These are phyloP conservation scores for Hirtodrosophila trivittata DNA, from an alignment of 2,888 invertebrate genomes.

Conservation along the genomic window DNA sequence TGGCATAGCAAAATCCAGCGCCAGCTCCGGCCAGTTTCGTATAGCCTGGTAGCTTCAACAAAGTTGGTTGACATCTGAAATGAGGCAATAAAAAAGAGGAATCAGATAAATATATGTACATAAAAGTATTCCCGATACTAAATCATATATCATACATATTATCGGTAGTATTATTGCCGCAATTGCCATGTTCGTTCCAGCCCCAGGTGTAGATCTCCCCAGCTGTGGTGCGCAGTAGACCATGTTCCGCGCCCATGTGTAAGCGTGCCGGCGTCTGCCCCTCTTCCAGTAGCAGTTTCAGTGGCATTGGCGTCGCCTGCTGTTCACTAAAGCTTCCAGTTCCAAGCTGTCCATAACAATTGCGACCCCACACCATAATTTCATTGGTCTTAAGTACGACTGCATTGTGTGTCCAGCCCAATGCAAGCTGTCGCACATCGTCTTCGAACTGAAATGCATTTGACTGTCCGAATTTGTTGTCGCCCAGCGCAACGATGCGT, in stretches of 20 bases:
- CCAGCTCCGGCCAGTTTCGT: slow-evolving; percentile 80
- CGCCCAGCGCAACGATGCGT: slow-evolving; percentile 89
- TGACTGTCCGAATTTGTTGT: slow-evolving; percentile 92
- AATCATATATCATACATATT: slow-evolving; percentile 84
- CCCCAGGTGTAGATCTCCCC: slow-evolving; percentile 91
- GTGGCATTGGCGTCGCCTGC: slow-evolving; percentile 72
- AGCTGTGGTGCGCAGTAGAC: slow-evolving; percentile 87
- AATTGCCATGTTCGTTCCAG: slow-evolving; percentile 96
- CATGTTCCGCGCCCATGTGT: slow-evolving; percentile 91
- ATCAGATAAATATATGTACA: background rate
- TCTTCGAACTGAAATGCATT: slow-evolving; percentile 85
- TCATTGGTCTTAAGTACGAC: slow-evolving; percentile 87
- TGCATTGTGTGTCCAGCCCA: slow-evolving; percentile 92
- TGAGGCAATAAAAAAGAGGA: background rate
- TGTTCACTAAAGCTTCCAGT: slow-evolving; percentile 80
- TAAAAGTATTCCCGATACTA: background rate
- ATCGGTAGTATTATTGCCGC: slow-evolving; percentile 87
- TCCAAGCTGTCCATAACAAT: slow-evolving; percentile 92
- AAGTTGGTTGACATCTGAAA: slow-evolving; percentile 75
- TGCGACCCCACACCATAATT: slow-evolving; percentile 91
- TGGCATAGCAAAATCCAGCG: slow-evolving; percentile 83
- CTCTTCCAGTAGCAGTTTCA: slow-evolving; percentile 59
- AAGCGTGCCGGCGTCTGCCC: slow-evolving; percentile 67
- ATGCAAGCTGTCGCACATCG: slow-evolving; percentile 85
- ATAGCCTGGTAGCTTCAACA: slow-evolving; percentile 69